Base-by-base conservation (phyloP, 2,888 invertebrate genomes). In the Perizoma flavofasciatum region DNA sequence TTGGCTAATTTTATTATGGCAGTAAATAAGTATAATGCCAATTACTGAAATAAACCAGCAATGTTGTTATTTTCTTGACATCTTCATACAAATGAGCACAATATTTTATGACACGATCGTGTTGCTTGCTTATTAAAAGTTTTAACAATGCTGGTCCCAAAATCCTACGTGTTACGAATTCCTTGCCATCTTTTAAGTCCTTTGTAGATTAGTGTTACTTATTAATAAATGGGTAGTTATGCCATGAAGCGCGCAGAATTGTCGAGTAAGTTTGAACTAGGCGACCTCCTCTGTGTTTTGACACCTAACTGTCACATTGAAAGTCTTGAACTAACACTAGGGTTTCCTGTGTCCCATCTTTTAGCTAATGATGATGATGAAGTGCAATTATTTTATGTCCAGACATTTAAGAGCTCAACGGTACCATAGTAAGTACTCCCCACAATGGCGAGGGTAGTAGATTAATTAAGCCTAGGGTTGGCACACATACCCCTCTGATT, bases 401-500 rank as follows among this genome's bases (percentile, higher is more conserved):
- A 39, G 39, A 39, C 7, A 39, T 39, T 39, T 39, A 39, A 8
- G n/a, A n/a, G n/a, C n/a, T 37, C 37, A 37, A 49, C 39, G 39
- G 39, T 39, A 37, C 48, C 37, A 37, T 8, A 37, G 9, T 40
- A 39, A 49, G 49, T 49, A 7, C 47, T 47, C 5, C 41, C 41
- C 50, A 50, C 50, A n/a, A n/a, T 50, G 41, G 50, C 49, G 32
- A n/a, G 49, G 40, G 69, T 69, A 61, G 65, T 69, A 74, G 75
- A 79, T 83, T 84, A 82, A 75, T 70, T 67, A 68, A 67, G 73
- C 68, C 76, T 75, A 50, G 50, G 50, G 50, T 41, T 50, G 41
- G 5, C 41, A 41, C n/a, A 10, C 5, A 0, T 10, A 3, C 22
- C 3, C 22, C 3, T 22, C 22, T 22, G 22, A 22, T 22, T 22